phyloP scores from a whole-genome alignment of 2,113 vertebrate species.

The Narcine bancroftii region DNA sequence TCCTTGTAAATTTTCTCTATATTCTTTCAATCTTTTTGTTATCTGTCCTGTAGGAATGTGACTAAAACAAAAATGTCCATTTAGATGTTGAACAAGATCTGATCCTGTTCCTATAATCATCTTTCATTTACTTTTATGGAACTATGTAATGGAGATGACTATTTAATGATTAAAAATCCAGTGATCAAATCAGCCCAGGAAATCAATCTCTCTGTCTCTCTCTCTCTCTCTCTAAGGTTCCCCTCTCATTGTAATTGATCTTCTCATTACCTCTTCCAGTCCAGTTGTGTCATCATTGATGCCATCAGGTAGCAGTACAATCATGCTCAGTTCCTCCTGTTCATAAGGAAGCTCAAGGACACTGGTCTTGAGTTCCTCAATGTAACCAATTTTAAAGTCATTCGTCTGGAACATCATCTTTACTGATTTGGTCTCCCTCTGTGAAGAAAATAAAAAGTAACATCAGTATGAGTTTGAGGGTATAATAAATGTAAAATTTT shows the following conservation, averaged over 20 bases:
- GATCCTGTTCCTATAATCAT: too few relatives aligned
- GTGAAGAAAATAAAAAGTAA: constrained; percentile 37
- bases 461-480: not conserved
- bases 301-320: constrained; percentile 44
- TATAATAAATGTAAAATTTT: not conserved
- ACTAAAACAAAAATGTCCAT: too few relatives aligned
- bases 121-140: too few relatives aligned
- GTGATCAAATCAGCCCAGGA: too few relatives aligned
- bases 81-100: too few relatives aligned
- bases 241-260: not conserved
- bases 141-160: too few relatives aligned
- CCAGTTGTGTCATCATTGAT: constrained; percentile 39
- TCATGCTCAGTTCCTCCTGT: constrained; percentile 39
- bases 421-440: constrained; percentile 46
- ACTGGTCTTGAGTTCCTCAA: constrained; percentile 38
- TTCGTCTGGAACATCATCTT: constrained; percentile 45
- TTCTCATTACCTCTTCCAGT: constrained; percentile 47
- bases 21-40: too few relatives aligned
- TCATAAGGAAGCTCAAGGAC: constrained; percentile 42
- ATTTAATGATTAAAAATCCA: too few relatives aligned
- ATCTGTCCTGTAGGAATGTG: too few relatives aligned
- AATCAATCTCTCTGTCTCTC: not conserved
- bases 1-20: too few relatives aligned
- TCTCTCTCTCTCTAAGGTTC: not conserved
- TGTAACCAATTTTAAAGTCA: constrained; percentile 41